Conservation (phyloP, 2,797 vertebrate genomes). For the Paratrypauchen microcephalus region DNA sequence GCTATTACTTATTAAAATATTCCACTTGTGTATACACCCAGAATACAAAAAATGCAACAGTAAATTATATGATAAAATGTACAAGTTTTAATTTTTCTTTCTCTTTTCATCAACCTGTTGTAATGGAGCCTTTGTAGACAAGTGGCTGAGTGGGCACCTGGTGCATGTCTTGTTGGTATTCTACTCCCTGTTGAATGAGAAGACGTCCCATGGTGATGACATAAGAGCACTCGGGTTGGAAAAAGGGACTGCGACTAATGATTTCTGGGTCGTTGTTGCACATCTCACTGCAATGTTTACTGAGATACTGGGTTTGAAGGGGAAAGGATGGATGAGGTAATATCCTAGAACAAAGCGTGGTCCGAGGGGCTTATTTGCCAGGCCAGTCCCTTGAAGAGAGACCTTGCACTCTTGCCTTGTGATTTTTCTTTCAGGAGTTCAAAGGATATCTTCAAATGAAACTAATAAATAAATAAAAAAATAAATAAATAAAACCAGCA, state of each 20-base stretch:
- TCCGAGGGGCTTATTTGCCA: too few species aligned
- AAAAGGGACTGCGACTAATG: slow-evolving; percentile 5
- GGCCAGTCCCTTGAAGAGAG: neutral
- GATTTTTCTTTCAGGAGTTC: neutral
- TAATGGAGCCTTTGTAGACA: neutral
- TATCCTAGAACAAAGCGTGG: neutral
- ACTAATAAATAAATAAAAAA: neutral
- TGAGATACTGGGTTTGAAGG: slow-evolving; percentile 19
- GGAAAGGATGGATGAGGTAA: neutral
- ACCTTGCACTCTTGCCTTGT: neutral
- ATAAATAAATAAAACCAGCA: neutral
- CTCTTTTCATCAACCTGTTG: neutral
- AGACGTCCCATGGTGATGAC: slow-evolving; percentile 5
- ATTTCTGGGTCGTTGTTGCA: slow-evolving; percentile 2
- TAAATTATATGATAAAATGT: too few species aligned
- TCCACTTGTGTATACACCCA: too few species aligned
- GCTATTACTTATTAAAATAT: too few species aligned
- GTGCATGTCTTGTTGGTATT: neutral
- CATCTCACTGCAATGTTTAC: neutral
- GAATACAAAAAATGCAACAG: too few species aligned
- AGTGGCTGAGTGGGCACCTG: neutral
- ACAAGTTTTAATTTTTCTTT: too few species aligned
- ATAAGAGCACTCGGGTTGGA: slow-evolving; percentile 8
- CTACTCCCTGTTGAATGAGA: slow-evolving; percentile 11
- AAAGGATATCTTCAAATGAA: neutral